phyloP scores from a whole-genome alignment of 2,888 invertebrate species.

The Strigamia maritima region DNA sequence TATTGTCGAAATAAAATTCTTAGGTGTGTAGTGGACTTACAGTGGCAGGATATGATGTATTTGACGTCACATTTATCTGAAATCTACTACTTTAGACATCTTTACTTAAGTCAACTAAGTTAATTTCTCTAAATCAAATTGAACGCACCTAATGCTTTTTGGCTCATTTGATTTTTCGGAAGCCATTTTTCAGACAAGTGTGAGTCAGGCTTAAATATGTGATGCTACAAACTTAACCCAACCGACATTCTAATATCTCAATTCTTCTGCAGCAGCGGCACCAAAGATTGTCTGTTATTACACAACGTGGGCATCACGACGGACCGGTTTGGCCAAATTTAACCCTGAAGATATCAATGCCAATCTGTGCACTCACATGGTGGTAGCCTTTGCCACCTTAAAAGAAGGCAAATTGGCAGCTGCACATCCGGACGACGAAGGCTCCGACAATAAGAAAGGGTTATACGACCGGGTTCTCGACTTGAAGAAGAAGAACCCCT shows the following conservation, averaged over 20 bases:
- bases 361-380: conserved; percentile 85
- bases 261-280: conserved; percentile 41
- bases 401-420: conserved; percentile 79
- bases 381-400: conserved; percentile 90
- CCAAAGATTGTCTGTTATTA: conserved; percentile 83
- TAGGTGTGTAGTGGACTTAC: no score
- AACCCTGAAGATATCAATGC: conserved; percentile 84
- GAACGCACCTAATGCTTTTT: no score
- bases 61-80: no score
- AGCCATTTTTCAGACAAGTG: no score
- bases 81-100: no score
- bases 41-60: no score
- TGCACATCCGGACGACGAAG: conserved; percentile 71
- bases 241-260: not conserved
- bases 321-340: conserved; percentile 83
- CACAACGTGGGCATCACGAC: conserved; percentile 93
- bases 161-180: no score
- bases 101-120: no score
- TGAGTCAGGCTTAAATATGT: no score
- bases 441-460: conserved; percentile 58
- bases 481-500: conserved; percentile 80
- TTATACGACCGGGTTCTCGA: conserved; percentile 76
- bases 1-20: no score
- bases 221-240: no score
- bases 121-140: no score